phyloP scores from a whole-genome alignment of 2,888 invertebrate species.

The Neuroscelio doddi region DNA sequence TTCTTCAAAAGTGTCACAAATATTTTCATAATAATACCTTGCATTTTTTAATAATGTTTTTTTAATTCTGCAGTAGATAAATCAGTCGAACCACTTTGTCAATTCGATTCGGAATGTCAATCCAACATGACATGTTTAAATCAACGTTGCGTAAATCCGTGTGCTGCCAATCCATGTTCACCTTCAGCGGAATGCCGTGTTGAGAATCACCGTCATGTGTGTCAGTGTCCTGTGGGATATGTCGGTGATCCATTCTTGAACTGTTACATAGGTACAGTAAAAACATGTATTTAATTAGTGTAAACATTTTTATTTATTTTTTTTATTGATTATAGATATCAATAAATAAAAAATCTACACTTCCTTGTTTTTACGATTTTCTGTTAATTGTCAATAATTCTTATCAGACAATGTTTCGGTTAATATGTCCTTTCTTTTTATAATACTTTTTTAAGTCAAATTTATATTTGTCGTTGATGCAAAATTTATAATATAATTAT shows the following conservation, averaged over 20 bases:
- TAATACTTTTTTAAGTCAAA: no score
- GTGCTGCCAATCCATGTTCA: conserved; percentile 83
- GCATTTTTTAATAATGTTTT: conserved; percentile 9
- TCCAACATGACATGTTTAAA: conserved; percentile 82
- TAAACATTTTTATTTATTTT: no score
- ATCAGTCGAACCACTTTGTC: conserved; percentile 77
- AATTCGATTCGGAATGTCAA: conserved; percentile 81
- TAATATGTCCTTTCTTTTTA: no score
- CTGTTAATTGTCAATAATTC: no score
- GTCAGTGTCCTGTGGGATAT: conserved; percentile 82
- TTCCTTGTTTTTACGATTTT: no score
- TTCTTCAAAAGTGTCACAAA: no score
- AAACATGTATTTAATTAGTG: conserved; percentile 4
- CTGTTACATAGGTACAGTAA: conserved; percentile 75
- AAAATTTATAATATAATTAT: no score
- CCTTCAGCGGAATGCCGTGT: conserved; percentile 85
- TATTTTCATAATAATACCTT: no score
- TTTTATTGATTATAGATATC: conserved; percentile 57
- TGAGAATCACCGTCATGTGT: conserved; percentile 83
- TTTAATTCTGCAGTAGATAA: conserved; percentile 54
- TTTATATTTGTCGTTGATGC: no score
- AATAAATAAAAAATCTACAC: no score
- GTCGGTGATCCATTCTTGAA: conserved; percentile 87
- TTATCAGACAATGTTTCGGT: no score
- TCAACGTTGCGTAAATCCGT: conserved; percentile 85